Evolutionary conservation across 2,797 vertebrate genomes (phyloP).

Genomic region (Choloepus didactylus): DNA sequence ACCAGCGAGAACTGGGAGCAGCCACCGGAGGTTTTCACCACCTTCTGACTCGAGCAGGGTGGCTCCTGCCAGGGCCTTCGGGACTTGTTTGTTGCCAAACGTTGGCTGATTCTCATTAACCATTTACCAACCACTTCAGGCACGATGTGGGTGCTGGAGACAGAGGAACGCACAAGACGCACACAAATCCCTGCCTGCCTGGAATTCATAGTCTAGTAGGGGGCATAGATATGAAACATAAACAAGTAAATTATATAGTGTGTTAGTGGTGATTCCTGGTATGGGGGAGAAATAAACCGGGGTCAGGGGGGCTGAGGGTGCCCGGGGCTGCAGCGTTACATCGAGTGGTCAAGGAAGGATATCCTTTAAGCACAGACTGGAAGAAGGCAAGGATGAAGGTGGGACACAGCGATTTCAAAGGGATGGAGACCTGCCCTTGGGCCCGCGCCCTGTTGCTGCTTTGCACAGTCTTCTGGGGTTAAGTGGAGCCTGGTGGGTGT

Average conservation of each 20-base stretch:
- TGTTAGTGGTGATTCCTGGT: background rate
- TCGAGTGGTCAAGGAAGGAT: background rate
- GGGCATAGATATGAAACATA: background rate
- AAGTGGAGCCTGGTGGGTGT: background rate
- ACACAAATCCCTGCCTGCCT: background rate
- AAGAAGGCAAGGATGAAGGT: background rate
- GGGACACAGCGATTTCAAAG: background rate
- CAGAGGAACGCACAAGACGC: background rate
- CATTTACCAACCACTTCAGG: background rate
- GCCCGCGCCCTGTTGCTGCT: background rate
- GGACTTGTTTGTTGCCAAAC: background rate
- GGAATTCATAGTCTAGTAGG: background rate
- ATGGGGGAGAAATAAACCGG: accelerated
- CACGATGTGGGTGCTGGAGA: background rate
- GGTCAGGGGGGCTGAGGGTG: too few relatives aligned
- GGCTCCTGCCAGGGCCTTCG: background rate
- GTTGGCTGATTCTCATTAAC: background rate
- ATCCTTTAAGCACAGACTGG: background rate
- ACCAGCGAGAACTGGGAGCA: background rate
- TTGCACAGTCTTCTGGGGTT: background rate
- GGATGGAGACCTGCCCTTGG: background rate
- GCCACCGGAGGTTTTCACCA: background rate
- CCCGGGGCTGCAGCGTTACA: background rate
- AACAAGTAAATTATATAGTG: too few relatives aligned
- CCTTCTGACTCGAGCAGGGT: background rate